These are phyloP conservation scores for Smittia aterrima DNA, from an alignment of 2,888 invertebrate genomes.

Conservation along the genomic window DNA sequence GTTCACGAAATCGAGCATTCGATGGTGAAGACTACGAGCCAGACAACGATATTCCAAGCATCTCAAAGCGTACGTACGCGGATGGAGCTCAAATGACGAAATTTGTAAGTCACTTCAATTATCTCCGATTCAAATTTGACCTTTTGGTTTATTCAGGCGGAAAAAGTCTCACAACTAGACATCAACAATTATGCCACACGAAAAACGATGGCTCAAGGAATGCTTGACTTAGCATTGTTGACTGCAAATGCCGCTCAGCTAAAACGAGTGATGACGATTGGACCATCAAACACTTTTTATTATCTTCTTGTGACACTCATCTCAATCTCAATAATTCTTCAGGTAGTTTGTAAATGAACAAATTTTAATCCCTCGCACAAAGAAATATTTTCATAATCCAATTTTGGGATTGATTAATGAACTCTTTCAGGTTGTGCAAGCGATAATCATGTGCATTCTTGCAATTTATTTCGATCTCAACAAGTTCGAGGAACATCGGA, in stretches of 20 bases:
- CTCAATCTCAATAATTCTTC: constrained; percentile 21
- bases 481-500: constrained; percentile 17
- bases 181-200: constrained; percentile 16
- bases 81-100: constrained; percentile 22
- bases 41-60: background rate
- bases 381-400: background rate
- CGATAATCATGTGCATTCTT: constrained; percentile 22
- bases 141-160: background rate
- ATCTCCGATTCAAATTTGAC: background rate
- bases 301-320: constrained; percentile 21
- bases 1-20: constrained; percentile 22
- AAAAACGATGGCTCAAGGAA: constrained; percentile 37
- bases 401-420: background rate
- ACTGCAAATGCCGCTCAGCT: constrained; percentile 39
- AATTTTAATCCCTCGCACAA: too few species aligned
- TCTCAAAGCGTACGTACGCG: background rate
- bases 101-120: constrained; percentile 11
- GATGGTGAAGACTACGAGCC: constrained; percentile 11
- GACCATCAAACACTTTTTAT: constrained; percentile 11
- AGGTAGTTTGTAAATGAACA: too few species aligned
- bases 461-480: constrained; percentile 29
- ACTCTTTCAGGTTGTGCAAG: constrained; percentile 32
- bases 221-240: constrained; percentile 31
- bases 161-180: constrained; percentile 14
- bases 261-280: constrained; percentile 27